Base-by-base conservation (phyloP, 2,888 invertebrate species). In the Agriopis leucophaearia region DNA sequence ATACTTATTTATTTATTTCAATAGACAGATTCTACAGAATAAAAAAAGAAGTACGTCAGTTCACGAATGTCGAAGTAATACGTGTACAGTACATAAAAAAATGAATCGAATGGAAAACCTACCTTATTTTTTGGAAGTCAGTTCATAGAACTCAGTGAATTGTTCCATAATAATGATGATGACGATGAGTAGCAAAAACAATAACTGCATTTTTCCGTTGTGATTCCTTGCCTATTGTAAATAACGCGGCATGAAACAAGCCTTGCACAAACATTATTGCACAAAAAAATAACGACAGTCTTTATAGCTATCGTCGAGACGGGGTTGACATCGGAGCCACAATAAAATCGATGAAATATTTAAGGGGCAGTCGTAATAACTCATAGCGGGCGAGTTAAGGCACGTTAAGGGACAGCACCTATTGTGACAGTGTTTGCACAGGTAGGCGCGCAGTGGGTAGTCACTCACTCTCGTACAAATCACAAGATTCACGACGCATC, bases 261-360 rank as follows among this genome's bases (percentile, higher is more conserved):
- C 83, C 81, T 81, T 83, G 81, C 59, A 71, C 68, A 68, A 64
- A 69, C 77, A 78, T 81, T 80, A 81, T 85, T 87, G 83, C 84
- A 84, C 85, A 89, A 88, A 90, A 27, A 86, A 85, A 82, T 81
- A 82, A 85, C 83, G 86, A 85, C 84, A 73, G 84, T 82, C 81
- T 91, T 91, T 91, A 91, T 89, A 87, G 86, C 81, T 78, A 79
- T 86, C 85, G 90, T 82, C 91, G 90, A 89, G 92, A 92, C 92
- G 82, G 81, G 86, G 90, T 90, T 92, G 93, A 93, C 94, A 93
- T 88, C 81, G 93, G 94, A 91, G 94, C 93, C 93, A 90, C 87
- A 92, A 94, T 94, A 94, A 94, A 94, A 92, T 93, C 91, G 90
- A 92, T 94, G 93, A 94, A 91, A 91, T 93, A 94, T 94, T 88